Evolutionary conservation across 2,113 vertebrate species (phyloP).

Genomic region (Gorsachius goisagi): DNA sequence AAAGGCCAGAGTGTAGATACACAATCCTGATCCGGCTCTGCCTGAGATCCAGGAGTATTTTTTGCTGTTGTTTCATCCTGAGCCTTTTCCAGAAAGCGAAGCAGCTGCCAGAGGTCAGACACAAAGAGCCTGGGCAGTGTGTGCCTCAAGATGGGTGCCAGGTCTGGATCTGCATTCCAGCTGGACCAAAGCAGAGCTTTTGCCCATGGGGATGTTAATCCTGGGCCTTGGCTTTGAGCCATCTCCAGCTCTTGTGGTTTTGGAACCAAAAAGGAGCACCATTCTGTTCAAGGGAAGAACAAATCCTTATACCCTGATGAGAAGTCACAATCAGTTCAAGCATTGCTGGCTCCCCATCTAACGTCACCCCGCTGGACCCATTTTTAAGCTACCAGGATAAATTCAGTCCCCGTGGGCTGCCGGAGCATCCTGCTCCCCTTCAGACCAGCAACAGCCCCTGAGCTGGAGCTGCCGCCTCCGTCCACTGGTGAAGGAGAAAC

Average conservation of each 20-base stretch:
- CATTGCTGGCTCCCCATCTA: neutral
- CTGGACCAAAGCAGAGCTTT: constrained; percentile 3
- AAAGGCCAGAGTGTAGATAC: neutral
- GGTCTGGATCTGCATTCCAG: neutral
- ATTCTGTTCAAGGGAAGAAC: neutral
- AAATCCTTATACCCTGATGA: neutral
- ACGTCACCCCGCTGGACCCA: neutral
- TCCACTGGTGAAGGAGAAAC: neutral
- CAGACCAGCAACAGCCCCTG: neutral
- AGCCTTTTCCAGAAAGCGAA: neutral
- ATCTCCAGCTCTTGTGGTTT: neutral
- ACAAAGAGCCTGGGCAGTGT: neutral
- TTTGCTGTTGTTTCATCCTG: neutral
- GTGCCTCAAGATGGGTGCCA: constrained; percentile 33
- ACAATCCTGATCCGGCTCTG: neutral
- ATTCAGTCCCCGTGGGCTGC: neutral
- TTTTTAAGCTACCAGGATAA: neutral
- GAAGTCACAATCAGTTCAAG: neutral
- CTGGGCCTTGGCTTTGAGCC: constrained; percentile 4
- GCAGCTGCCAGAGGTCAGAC: constrained; percentile 28
- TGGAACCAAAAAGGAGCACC: neutral
- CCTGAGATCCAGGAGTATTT: neutral
- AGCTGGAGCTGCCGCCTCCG: neutral
- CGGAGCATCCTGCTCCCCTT: neutral
- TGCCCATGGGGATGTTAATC: neutral